Evolutionary conservation across 1,140 invertebrate species (phyloP).

Genomic region (Oedothorax gibbosus): DNA sequence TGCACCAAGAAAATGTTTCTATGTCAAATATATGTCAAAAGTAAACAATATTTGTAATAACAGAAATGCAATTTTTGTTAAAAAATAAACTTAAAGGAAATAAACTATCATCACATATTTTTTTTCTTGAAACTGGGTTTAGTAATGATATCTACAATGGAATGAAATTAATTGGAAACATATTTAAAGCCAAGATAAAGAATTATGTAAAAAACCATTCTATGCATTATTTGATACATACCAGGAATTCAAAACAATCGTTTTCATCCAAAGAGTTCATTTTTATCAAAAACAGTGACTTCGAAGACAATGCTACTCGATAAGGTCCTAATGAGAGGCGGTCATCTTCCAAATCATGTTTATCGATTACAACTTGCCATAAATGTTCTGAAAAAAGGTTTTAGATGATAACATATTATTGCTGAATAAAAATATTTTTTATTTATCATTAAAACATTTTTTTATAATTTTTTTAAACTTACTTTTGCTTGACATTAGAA

Average conservation of each 20-base stretch:
- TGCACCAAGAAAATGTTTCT: too few relatives aligned
- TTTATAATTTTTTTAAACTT: not conserved
- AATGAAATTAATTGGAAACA: not conserved
- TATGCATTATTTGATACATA: constrained; percentile 66
- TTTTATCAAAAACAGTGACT: constrained; percentile 83
- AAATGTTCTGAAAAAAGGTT: constrained; percentile 80
- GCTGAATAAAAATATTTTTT: too few relatives aligned
- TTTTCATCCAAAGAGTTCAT: constrained; percentile 72
- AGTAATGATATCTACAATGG: not conserved
- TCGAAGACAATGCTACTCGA: constrained; percentile 86
- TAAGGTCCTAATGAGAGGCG: constrained; percentile 82
- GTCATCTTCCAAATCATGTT: constrained; percentile 80
- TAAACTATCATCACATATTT: too few relatives aligned
- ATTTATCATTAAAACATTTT: not conserved
- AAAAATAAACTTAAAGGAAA: too few relatives aligned
- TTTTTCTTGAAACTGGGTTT: not conserved
- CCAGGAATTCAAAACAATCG: constrained; percentile 74
- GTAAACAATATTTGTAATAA: too few relatives aligned
- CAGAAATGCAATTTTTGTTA: too few relatives aligned
- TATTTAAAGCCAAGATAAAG: not conserved
- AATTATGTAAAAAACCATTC: not conserved
- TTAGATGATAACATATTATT: too few relatives aligned
- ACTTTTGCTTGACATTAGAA: not conserved
- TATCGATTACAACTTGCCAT: constrained; percentile 89
- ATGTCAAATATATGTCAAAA: too few relatives aligned